Percentiles rank a stretch among this genome's conserved stretches.
Evolutionary conservation across 2,797 vertebrate genomes (phyloP).

Genomic region (Pangasius mekongensis): DNA sequence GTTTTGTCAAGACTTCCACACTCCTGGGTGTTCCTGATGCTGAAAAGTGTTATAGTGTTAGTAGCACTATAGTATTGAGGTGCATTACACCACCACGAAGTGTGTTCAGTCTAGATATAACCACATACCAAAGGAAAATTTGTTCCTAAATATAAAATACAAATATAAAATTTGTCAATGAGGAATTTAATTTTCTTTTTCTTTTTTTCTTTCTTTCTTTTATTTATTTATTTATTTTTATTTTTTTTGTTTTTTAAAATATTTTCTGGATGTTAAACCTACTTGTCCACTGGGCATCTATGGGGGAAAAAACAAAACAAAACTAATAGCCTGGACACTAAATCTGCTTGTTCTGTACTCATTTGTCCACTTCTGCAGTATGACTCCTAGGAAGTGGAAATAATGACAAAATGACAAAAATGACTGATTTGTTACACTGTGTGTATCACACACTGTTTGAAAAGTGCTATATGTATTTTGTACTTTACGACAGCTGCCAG

Average conservation of each 20-base stretch:
- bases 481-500: neutral
- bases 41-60: no score
- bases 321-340: neutral
- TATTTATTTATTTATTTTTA: no score
- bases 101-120: neutral
- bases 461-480: neutral
- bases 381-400: constrained; percentile 1
- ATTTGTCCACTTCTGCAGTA: neutral
- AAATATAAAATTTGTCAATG: no score
- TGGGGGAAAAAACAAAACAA: no score
- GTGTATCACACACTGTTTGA: neutral
- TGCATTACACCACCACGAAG: neutral
- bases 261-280: neutral
- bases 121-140: neutral
- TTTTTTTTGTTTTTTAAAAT: no score
- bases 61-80: no score
- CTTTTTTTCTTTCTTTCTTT: fast-evolving
- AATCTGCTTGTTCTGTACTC: neutral
- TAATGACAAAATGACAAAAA: neutral
- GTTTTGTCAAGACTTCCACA: neutral
- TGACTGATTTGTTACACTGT: neutral
- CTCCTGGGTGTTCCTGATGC: neutral
- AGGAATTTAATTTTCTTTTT: neutral
- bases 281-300: neutral
- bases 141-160: no score